These are phyloP conservation scores for Arctopsyche grandis DNA, from an alignment of 1,140 invertebrate genomes.

Conservation along the genomic window DNA sequence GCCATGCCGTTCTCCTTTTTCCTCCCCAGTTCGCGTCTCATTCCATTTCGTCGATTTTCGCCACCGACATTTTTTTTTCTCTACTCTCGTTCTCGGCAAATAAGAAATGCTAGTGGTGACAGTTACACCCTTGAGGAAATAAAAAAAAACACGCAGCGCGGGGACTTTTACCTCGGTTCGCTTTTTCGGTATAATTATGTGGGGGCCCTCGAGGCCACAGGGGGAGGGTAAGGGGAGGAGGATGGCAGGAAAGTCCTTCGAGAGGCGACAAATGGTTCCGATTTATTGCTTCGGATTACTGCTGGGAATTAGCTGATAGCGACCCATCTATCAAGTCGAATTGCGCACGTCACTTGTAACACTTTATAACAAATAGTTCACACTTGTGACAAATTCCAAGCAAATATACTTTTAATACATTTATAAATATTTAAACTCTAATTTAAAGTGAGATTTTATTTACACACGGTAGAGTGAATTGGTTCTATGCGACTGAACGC, in stretches of 20 bases:
- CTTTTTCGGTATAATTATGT: constrained; percentile 53
- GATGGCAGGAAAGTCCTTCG: constrained; percentile 12
- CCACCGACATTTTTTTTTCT: not conserved
- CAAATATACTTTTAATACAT: not conserved
- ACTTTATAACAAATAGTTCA: constrained; percentile 23
- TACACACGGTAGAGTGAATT: no score
- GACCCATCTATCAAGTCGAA: constrained; percentile 46
- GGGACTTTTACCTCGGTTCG: constrained; percentile 31
- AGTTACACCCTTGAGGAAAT: constrained; percentile 53
- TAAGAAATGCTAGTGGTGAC: constrained; percentile 53
- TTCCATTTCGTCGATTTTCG: constrained; percentile 14
- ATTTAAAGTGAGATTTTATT: not conserved
- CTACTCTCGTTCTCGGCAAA: constrained; percentile 40
- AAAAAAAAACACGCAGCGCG: constrained; percentile 46
- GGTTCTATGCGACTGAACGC: no score
- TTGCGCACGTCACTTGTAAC: constrained; percentile 20
- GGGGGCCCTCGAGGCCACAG: not conserved
- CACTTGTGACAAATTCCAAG: not conserved
- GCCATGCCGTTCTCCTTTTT: not conserved
- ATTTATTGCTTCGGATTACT: constrained; percentile 52
- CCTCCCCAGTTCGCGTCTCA: not conserved
- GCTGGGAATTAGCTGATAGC: constrained; percentile 51
- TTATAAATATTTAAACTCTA: not conserved
- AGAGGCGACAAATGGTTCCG: constrained; percentile 48
- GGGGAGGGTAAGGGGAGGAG: constrained; percentile 15